Conservation (phyloP, 1,140 invertebrate species). For the Pollicipes pollicipes region DNA sequence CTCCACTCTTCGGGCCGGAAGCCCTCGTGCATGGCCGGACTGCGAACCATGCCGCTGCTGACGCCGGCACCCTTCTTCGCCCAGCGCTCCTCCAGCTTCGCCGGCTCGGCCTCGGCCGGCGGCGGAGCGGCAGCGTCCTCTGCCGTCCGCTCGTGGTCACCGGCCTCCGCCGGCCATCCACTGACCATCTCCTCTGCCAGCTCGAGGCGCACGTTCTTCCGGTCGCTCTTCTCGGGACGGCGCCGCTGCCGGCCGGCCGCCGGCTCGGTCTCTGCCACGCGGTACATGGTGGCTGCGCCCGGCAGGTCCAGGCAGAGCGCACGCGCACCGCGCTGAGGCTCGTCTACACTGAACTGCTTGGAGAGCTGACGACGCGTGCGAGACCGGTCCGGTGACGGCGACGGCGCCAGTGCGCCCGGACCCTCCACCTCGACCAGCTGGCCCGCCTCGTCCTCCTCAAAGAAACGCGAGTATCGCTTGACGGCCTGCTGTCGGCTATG, state of each 20-base stretch:
- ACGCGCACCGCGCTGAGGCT: neutral
- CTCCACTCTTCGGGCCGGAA: slow-evolving; percentile 29
- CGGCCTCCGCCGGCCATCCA: too few species aligned
- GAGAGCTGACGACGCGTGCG: neutral
- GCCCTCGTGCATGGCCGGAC: slow-evolving; percentile 28
- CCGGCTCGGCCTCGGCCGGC: neutral
- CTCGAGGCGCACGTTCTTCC: neutral
- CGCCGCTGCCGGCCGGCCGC: too few species aligned
- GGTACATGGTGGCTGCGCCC: too few species aligned
- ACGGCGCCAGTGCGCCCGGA: neutral
- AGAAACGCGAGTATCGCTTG: neutral
- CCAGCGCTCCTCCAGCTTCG: neutral
- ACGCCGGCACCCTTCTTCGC: neutral
- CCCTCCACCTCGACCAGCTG: neutral
- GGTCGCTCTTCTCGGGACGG: too few species aligned
- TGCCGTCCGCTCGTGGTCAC: neutral
- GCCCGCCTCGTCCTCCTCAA: neutral
- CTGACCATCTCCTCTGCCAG: too few species aligned
- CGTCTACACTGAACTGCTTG: neutral
- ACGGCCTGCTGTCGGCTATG: neutral
- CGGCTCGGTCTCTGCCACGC: too few species aligned
- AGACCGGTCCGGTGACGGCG: neutral
- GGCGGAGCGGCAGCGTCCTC: neutral
- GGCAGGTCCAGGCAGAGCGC: neutral
- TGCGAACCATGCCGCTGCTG: slow-evolving; percentile 23